Conservation (phyloP, 2,888 invertebrate genomes). For the Drosophila maculinotata region DNA sequence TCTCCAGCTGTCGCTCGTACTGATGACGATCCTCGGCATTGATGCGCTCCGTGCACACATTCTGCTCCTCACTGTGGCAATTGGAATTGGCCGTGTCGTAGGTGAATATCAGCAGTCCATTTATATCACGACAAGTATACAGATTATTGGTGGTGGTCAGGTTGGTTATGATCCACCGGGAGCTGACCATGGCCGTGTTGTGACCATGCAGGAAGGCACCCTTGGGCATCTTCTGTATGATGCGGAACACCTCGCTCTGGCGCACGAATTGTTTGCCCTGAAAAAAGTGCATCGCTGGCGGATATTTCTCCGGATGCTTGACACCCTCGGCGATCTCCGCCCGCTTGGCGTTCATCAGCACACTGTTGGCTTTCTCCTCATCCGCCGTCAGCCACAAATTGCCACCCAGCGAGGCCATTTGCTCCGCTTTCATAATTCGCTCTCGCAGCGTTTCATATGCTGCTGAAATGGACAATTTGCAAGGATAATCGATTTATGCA, state of each 20-base stretch:
- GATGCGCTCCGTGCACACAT: constrained; percentile 85
- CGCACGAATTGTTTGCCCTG: constrained; percentile 86
- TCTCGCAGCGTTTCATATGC: constrained; percentile 84
- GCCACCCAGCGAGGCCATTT: constrained; percentile 80
- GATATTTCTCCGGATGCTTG: constrained; percentile 85
- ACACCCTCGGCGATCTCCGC: constrained; percentile 82
- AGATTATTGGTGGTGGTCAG: constrained; percentile 85
- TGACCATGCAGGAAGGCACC: constrained; percentile 88
- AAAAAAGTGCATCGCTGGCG: constrained; percentile 87
- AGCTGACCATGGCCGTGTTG: constrained; percentile 86
- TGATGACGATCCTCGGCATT: constrained; percentile 84
- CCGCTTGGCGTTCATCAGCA: constrained; percentile 84
- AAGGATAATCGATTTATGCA: neutral
- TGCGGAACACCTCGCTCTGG: constrained; percentile 86
- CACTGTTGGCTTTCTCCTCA: constrained; percentile 84
- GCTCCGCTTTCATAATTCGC: constrained; percentile 83
- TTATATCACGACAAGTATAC: constrained; percentile 82
- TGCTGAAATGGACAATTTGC: constrained; percentile 27
- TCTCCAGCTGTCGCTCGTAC: constrained; percentile 87
- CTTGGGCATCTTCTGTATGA: constrained; percentile 87
- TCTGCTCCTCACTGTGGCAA: constrained; percentile 83
- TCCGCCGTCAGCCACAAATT: constrained; percentile 81
- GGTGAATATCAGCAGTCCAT: constrained; percentile 83
- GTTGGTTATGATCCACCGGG: constrained; percentile 86
- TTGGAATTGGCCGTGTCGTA: constrained; percentile 76